These are phyloP conservation scores for Fulica atra DNA, from an alignment of 2,113 vertebrate genomes.

Conservation along the genomic window DNA sequence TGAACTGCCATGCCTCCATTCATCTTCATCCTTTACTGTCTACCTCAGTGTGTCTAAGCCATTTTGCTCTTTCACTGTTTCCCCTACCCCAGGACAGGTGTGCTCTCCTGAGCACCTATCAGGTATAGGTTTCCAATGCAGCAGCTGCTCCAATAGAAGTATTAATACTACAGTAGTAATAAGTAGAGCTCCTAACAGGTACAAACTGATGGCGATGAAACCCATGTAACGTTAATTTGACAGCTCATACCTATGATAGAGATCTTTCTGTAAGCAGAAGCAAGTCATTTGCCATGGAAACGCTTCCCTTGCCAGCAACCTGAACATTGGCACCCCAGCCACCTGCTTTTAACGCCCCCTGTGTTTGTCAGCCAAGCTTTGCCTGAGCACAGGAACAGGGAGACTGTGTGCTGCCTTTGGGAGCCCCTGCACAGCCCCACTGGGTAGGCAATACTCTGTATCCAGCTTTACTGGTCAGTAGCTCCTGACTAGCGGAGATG, in stretches of 20 bases:
- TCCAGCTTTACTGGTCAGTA: neutral
- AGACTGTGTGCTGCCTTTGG: rapidly evolving
- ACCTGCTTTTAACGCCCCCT: neutral
- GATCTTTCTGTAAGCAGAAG: neutral
- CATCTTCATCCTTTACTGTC: neutral
- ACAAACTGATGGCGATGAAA: neutral
- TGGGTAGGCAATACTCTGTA: rapidly evolving
- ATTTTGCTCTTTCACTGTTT: neutral
- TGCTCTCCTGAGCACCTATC: neutral
- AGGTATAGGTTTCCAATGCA: neutral
- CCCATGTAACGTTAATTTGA: rapidly evolving
- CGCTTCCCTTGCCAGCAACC: neutral
- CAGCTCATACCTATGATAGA: neutral
- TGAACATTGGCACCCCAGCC: neutral
- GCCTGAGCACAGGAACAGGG: neutral
- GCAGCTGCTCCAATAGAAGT: neutral
- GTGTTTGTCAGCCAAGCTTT: neutral
- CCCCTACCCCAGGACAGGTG: neutral
- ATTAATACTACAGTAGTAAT: neutral
- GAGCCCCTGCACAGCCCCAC: neutral
- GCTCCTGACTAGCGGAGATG: rapidly evolving
- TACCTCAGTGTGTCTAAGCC: neutral
- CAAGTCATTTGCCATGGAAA: neutral
- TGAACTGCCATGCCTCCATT: neutral
- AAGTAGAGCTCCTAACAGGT: neutral